Base-by-base conservation (phyloP, 2,888 invertebrate genomes). In the Teinopalpus imperialis region DNA sequence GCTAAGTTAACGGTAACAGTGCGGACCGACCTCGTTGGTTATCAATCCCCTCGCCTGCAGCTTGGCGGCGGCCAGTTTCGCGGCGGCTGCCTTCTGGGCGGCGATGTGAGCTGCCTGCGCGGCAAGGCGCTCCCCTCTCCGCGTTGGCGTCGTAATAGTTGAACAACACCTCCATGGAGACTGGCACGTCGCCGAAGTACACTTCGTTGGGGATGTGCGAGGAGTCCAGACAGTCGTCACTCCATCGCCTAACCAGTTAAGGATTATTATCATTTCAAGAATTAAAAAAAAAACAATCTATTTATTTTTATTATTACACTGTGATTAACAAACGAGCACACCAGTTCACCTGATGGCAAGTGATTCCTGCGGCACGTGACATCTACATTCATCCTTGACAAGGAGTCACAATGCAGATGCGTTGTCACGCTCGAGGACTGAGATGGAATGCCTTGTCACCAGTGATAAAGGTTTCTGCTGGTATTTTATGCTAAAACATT, bases 171-270 rank as follows among this genome's bases (percentile, higher is more conserved):
- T 82, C 77, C 59, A 70, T 69, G 0, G 87, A 74, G 7, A 89
- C 89, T 0, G 89, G 88, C 46, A 89, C 87, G 66, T 90, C 89
- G 41, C 89, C 89, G 74, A 89, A 89, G 73, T 86, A 90, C 20
- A 90, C 87, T 57, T 89, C 89, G 76, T 89, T 89, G 18, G 90
- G 90, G 46, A 89, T 90, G 75, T 89, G 87, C 2, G 86, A 79
- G 3, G 89, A 89, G 57, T 89, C 88, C 9, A 88, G 72, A 59
- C 87, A 86, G 59, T 89, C 89, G 74, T 89, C 89, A 68, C 89
- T 89, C 86, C 87, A 89, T 42, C 89, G 88, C 86, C 89, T 89
- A 59, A 4, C n/a, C 0, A 9, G 2, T n/a, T n/a, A 31, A 18
- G 12, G 1, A 1, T 4, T 6, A n/a, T n/a, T n/a, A n/a, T 18